Evolutionary conservation across 1,140 invertebrate species (phyloP).

Genomic region (Arion vulgaris): DNA sequence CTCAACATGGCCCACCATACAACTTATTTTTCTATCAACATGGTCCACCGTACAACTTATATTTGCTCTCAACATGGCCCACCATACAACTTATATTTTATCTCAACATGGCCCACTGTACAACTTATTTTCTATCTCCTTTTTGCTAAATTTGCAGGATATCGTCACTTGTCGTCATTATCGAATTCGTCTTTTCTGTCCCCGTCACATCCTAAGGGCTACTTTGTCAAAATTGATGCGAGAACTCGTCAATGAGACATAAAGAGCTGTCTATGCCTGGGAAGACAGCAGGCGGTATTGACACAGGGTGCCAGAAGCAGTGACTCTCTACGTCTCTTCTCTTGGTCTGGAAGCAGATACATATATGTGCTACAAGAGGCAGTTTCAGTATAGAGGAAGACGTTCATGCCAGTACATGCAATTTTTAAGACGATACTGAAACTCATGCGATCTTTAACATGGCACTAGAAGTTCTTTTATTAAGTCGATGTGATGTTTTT

Average conservation of each 20-base stretch:
- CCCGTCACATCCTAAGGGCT: not conserved
- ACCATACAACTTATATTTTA: too few species aligned
- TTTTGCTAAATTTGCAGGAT: too few species aligned
- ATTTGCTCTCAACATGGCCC: too few species aligned
- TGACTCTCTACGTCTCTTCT: not conserved
- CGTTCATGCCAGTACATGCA: not conserved
- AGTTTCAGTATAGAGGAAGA: not conserved
- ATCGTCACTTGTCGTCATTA: not conserved
- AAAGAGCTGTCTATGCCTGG: not conserved
- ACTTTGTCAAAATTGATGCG: slow-evolving; percentile 1
- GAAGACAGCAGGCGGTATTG: slow-evolving; percentile 6
- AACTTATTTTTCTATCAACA: too few species aligned
- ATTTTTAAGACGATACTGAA: not conserved
- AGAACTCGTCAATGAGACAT: not conserved
- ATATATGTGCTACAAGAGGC: not conserved
- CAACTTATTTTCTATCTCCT: too few species aligned
- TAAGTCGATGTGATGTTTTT: too few species aligned
- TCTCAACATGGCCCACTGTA: too few species aligned
- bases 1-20: too few species aligned
- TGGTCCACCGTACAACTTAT: too few species aligned
- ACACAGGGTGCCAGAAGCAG: not conserved
- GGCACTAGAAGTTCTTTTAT: too few species aligned
- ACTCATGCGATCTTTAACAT: too few species aligned
- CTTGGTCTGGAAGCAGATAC: not conserved
- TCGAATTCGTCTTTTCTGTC: not conserved